phyloP scores from a whole-genome alignment of 2,797 vertebrate species.

The Hirundo rustica region DNA sequence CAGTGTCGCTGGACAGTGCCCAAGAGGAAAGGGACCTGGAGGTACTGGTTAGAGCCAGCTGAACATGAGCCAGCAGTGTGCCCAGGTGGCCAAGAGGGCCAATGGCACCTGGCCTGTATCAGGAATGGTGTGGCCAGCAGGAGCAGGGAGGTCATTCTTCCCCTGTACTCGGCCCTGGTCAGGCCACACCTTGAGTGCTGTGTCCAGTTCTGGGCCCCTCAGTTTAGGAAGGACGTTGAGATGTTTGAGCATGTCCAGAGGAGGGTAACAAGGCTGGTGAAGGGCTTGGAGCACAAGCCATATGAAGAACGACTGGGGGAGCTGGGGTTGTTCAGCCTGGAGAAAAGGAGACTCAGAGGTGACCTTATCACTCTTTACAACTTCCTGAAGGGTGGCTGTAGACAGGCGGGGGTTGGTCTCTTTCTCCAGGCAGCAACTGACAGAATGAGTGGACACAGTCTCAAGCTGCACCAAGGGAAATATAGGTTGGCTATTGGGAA shows the following conservation, averaged over 20 bases:
- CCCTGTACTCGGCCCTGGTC: neutral
- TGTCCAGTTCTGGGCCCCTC: neutral
- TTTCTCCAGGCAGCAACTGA: neutral
- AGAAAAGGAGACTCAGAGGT: neutral
- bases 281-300: too few relatives aligned
- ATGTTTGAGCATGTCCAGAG: too few relatives aligned
- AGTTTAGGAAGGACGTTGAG: neutral
- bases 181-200: neutral
- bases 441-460: neutral
- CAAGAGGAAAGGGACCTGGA: neutral
- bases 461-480: accelerated
- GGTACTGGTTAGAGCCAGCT: neutral
- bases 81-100: too few relatives aligned
- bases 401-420: neutral
- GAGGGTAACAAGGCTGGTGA: too few relatives aligned
- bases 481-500: neutral
- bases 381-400: neutral
- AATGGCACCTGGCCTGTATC: neutral
- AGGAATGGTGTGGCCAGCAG: neutral
- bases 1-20: too few relatives aligned
- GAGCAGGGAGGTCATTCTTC: neutral
- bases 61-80: too few relatives aligned
- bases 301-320: too few relatives aligned
- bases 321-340: neutral
- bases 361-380: neutral